Percentiles rank a stretch among this genome's conserved stretches.
These are phyloP conservation scores for Bradypus variegatus DNA, from an alignment of 2,797 vertebrate species.

Conservation along the genomic window DNA sequence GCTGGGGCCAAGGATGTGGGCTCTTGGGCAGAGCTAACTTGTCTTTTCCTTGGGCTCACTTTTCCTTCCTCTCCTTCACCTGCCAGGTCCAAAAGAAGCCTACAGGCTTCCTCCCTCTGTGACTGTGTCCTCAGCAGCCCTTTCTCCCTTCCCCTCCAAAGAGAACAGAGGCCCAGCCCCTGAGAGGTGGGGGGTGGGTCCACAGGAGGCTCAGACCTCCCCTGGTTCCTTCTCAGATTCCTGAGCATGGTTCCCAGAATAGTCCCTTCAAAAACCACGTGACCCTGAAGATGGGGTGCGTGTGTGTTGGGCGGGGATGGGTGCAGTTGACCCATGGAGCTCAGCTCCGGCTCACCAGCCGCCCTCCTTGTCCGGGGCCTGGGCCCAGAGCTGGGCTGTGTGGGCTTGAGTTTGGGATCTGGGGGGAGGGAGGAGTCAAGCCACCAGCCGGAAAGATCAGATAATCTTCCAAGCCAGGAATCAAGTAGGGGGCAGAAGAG, in stretches of 20 bases:
- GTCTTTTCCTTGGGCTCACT: not conserved
- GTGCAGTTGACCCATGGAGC: not conserved
- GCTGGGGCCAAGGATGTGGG: not conserved
- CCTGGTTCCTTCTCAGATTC: not conserved
- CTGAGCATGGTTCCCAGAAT: slow-evolving; percentile 23
- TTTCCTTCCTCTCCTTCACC: not conserved
- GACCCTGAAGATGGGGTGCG: not conserved
- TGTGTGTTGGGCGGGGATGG: not conserved
- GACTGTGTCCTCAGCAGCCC: not conserved
- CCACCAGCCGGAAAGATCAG: not conserved
- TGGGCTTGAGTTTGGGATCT: not conserved
- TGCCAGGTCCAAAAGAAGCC: not conserved
- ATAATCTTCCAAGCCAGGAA: not conserved
- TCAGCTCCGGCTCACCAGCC: not conserved
- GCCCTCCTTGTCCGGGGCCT: not conserved
- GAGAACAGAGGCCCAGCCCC: slow-evolving; percentile 30
- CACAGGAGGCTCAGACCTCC: not conserved
- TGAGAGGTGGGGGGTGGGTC: slow-evolving; percentile 3
- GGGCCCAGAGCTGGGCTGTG: not conserved
- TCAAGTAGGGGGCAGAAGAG: accelerated
- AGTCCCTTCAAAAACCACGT: not conserved
- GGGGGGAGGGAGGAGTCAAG: not conserved
- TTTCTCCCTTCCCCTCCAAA: not conserved
- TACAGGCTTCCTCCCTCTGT: not conserved
- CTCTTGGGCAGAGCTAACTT: not conserved